Evolutionary conservation across 2,113 vertebrate genomes (phyloP), one percentile per base, ranked within the genome.

Genomic region (Neotragus moschatus): DNA sequence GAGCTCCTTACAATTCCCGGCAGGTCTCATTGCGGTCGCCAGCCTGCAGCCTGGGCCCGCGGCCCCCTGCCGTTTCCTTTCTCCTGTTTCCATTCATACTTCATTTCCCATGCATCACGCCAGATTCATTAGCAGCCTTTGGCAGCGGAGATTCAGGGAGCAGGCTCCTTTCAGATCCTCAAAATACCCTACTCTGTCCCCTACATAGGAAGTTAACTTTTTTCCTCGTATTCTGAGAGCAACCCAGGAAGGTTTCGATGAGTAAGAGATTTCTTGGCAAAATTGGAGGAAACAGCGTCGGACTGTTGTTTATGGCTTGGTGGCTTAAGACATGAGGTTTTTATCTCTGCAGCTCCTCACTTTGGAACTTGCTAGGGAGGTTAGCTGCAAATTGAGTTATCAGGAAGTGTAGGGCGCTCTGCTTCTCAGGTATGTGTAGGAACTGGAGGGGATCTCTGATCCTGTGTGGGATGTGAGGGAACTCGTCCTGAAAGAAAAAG

Each of bases 21-120:
- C 98, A 98, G 96, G 98, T 98, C 98, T 63, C 86, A 89, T 98
- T 98, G 97, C 98, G 96, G 98, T 80, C 84, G n/a, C 92, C 45
- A 58, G 93, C 97, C 4, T 49, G 47, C 11, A 94, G 79, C 80
- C 88, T 0, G 0, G 9, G 60, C 85, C n/a, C 60, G 17, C 23
- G 5, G 30, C 75, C 93, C 94, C 51, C 94, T 80, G 30, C 33
- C 0, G 75, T 49, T 70, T 51, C 63, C 90, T 95, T 51, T 73
- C 73, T 95, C 43, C 47, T 21, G 14, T 87, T 85, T 96, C 53
- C 33, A 51, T 19, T 16, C 63, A 8, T 8, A 7, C 45, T 70
- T 61, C 21, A 19, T 63, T 92, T 63, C 90, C 73, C 66, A 23
- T 2, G 45, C 84, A 28, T 60, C 3, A 6, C 0, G 5, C 73